These are phyloP conservation scores for Drosophila guanche DNA, from an alignment of 1,140 invertebrate species.

Conservation along the genomic window DNA sequence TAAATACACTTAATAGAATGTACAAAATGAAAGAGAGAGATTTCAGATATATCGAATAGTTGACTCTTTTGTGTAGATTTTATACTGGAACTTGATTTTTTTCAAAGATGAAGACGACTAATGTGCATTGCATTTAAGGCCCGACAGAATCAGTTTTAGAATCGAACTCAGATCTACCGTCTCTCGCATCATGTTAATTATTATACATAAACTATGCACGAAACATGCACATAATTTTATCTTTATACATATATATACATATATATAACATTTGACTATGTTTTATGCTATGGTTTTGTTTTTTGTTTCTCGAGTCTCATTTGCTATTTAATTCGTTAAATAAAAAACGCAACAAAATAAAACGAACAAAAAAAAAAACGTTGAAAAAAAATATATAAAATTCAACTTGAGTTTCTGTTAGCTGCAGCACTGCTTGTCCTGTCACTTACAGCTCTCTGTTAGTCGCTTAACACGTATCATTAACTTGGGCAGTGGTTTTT, in stretches of 20 bases:
- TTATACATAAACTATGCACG: conserved; percentile 61
- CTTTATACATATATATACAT: conserved; percentile 32
- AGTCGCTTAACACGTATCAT: conserved; percentile 40
- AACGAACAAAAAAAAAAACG: conserved; percentile 33
- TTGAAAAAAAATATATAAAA: conserved; percentile 32
- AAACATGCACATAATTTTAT: conserved; percentile 64
- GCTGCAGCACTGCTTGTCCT: conserved; percentile 40
- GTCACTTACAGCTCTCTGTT: conserved; percentile 53
- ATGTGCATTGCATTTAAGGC: conserved; percentile 66
- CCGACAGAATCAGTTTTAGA: conserved; percentile 32
- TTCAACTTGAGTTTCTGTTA: conserved; percentile 37
- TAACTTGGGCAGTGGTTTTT: conserved; percentile 22
- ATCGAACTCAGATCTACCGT: conserved; percentile 6
- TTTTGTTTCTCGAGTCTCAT: conserved; percentile 62
- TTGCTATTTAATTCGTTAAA: conserved; percentile 45
- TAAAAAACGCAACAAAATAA: conserved; percentile 61
- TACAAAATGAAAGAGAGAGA: conserved; percentile 49
- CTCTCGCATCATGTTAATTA: conserved; percentile 65
- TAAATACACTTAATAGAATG: conserved; percentile 41
- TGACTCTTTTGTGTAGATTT: conserved; percentile 48
- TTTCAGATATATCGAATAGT: conserved; percentile 53
- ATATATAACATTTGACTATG: conserved; percentile 29
- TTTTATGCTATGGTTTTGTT: conserved; percentile 51
- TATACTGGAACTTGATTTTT: conserved; percentile 51
- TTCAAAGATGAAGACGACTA: conserved; percentile 35